A percentile compares a stretch with the other conserved stretches of the same genome.
These are phyloP conservation scores for Heliornis fulica DNA, from an alignment of 2,113 vertebrate species.

Conservation along the genomic window DNA sequence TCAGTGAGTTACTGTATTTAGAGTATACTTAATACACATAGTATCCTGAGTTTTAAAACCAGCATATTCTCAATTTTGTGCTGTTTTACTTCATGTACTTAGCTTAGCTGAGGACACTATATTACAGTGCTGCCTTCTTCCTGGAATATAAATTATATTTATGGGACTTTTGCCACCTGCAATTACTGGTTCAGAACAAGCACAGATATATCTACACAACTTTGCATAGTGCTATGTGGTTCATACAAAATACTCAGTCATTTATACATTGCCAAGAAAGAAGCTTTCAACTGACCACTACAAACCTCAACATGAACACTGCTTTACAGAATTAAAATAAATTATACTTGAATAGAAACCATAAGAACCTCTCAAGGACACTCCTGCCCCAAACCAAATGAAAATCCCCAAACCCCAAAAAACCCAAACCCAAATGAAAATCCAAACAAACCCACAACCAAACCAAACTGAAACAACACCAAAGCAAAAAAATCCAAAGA, in stretches of 20 bases:
- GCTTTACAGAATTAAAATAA: neutral
- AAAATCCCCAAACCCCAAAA: neutral
- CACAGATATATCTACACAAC: neutral
- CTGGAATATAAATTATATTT: neutral
- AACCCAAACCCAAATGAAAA: neutral
- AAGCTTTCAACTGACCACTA: neutral
- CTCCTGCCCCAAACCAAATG: neutral
- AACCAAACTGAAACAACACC: neutral
- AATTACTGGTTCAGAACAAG: neutral
- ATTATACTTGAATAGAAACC: neutral
- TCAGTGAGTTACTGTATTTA: neutral
- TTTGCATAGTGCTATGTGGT: neutral
- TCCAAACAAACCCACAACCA: neutral
- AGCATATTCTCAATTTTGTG: neutral
- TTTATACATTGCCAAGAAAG: neutral
- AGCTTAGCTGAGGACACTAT: neutral
- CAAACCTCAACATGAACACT: neutral
- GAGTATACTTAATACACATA: neutral
- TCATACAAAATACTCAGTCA: neutral
- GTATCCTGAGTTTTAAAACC: neutral
- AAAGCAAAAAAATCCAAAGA: neutral
- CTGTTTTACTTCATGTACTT: neutral
- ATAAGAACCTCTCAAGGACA: neutral
- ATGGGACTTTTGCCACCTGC: neutral
- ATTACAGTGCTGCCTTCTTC: neutral